A percentile compares a stretch with the other conserved stretches of the same genome.
Conservation (phyloP, 2,797 vertebrate genomes). For the Erethizon dorsatum region DNA sequence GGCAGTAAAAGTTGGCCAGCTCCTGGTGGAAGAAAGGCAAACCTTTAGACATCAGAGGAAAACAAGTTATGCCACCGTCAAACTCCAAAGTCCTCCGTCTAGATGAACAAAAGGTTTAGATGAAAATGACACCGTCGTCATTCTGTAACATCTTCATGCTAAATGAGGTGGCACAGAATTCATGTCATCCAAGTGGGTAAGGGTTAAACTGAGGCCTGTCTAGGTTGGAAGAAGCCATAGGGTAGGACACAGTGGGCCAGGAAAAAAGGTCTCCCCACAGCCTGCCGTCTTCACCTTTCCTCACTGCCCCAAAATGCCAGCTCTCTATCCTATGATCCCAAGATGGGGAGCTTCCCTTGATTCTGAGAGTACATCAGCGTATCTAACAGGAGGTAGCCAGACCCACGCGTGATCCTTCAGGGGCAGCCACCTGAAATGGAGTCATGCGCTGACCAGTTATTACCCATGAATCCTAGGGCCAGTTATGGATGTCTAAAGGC, state of each 20-base stretch:
- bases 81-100: not conserved
- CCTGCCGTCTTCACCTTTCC: not conserved
- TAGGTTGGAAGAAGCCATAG: not conserved
- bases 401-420: not conserved
- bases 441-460: not conserved
- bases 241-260: not conserved
- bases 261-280: not conserved
- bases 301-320: not conserved
- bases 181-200: not conserved
- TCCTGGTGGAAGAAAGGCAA: not conserved
- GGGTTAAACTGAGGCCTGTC: not conserved
- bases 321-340: not conserved
- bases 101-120: slow-evolving; percentile 10
- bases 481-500: not conserved
- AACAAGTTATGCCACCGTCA: not conserved
- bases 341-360: not conserved
- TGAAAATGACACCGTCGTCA: not conserved
- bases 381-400: not conserved
- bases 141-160: not conserved
- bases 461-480: not conserved
- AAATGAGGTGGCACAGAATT: not conserved
- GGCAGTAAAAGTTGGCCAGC: not conserved
- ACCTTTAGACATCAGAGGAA: not conserved
- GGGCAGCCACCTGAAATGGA: not conserved
- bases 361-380: not conserved